Conservation (phyloP, 2,113 vertebrate species). For the Marmota monax region DNA sequence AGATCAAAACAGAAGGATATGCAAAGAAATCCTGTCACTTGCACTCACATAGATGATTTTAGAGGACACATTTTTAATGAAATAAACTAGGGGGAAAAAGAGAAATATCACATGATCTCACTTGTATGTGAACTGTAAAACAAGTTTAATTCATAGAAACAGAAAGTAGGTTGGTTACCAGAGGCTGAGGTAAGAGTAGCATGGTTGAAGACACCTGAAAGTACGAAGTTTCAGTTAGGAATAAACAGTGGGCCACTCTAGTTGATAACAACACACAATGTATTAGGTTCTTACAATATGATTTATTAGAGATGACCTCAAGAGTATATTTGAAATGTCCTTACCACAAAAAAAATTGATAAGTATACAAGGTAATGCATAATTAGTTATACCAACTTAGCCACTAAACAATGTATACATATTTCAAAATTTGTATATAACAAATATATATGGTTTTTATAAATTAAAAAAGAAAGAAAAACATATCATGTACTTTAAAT, state of each 20-base stretch:
- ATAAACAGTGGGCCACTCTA: not conserved
- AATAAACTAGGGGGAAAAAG: not conserved
- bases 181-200: not conserved
- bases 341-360: not conserved
- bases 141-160: not conserved
- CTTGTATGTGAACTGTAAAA: not conserved
- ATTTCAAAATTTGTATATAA: not conserved
- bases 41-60: not conserved
- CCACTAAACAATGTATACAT: not conserved
- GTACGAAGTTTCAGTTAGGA: not conserved
- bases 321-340: too few species aligned
- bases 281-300: not conserved
- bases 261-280: not conserved
- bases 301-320: too few species aligned
- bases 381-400: not conserved
- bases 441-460: not conserved
- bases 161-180: not conserved
- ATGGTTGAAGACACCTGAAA: not conserved
- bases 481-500: not conserved
- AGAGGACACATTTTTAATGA: not conserved
- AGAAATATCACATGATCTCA: not conserved
- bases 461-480: not conserved
- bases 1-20: not conserved
- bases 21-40: conserved; percentile 9
- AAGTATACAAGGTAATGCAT: not conserved